These are phyloP conservation scores for Peromyscus polionotus DNA, from an alignment of 2,113 vertebrate genomes.

Conservation along the genomic window DNA sequence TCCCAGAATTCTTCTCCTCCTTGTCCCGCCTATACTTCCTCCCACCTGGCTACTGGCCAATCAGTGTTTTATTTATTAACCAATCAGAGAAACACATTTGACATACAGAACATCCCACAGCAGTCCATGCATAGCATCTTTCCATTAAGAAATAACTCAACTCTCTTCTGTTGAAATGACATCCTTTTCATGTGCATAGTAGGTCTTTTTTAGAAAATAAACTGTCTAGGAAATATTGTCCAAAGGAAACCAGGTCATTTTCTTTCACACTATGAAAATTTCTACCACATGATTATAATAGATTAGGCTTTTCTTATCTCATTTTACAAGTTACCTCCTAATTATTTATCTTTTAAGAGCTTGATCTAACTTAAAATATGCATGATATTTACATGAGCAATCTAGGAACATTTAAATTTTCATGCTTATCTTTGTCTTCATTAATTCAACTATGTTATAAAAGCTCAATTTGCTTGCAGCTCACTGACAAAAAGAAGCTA, in stretches of 20 bases:
- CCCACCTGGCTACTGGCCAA: no score
- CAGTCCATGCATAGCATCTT: neutral
- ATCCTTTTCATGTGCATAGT: neutral
- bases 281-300: conserved; percentile 20
- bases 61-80: no score
- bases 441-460: conserved; percentile 59
- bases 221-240: neutral
- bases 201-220: conserved; percentile 15
- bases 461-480: conserved; percentile 36
- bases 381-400: conserved; percentile 54
- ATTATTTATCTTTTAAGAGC: conserved; percentile 58
- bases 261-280: neutral
- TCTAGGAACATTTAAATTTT: conserved; percentile 39
- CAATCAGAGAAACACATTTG: no score
- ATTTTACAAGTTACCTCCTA: conserved; percentile 56
- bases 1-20: no score
- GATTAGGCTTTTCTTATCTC: neutral
- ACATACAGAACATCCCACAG: no score
- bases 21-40: no score
- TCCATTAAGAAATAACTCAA: neutral
- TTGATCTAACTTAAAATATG: conserved; percentile 68
- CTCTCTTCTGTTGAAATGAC: conserved; percentile 28
- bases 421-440: conserved; percentile 64
- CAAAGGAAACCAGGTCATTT: neutral
- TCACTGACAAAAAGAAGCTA: conserved; percentile 32